Conservation (phyloP, 2,888 invertebrate species). For the Deilephila porcellus region DNA sequence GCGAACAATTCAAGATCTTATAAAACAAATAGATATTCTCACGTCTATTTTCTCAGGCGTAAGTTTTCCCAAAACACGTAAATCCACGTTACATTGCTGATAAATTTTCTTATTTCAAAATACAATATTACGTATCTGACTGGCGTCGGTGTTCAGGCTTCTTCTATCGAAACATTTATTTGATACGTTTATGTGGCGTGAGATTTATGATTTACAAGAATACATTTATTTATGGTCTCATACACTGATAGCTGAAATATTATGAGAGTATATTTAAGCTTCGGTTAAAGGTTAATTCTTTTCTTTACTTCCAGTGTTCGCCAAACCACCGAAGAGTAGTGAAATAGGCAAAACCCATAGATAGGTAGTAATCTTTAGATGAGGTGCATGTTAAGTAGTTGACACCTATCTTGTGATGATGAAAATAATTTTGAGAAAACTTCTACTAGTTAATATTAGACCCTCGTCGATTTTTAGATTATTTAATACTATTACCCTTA, state of each 20-base stretch:
- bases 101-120: slow-evolving; percentile 14
- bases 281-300: too few relatives aligned
- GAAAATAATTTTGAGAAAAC: too few relatives aligned
- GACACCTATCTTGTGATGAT: too few relatives aligned
- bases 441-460: too few relatives aligned
- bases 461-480: too few relatives aligned
- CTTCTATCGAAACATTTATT: slow-evolving; percentile 15
- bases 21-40: neutral
- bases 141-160: neutral
- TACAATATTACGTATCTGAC: neutral
- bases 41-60: neutral
- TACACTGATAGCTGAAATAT: neutral
- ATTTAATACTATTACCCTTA: too few relatives aligned
- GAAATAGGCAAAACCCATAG: too few relatives aligned
- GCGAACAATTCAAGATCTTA: neutral
- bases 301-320: too few relatives aligned
- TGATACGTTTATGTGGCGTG: slow-evolving; percentile 23
- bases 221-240: slow-evolving; percentile 10
- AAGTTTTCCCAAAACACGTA: neutral
- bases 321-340: too few relatives aligned
- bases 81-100: neutral
- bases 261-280: neutral
- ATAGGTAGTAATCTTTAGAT: too few relatives aligned
- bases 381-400: too few relatives aligned
- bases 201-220: slow-evolving; percentile 29